Evolutionary conservation across 2,113 vertebrate genomes (phyloP).

Genomic region (Struthidea cinerea): DNA sequence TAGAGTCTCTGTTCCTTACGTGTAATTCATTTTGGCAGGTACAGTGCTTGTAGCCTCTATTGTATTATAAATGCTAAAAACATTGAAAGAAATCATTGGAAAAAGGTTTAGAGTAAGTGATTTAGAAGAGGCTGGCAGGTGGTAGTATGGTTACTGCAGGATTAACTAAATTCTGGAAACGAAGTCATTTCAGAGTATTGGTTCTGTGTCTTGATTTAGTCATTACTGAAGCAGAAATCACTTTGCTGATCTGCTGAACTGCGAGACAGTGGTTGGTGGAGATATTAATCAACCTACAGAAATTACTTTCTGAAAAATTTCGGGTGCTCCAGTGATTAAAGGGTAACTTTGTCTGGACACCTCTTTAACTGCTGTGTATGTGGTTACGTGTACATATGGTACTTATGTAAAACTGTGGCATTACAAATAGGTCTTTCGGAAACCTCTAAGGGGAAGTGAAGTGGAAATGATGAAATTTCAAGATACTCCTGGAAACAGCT

Average conservation of each 20-base stretch:
- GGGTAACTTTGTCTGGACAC: background rate
- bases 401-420: background rate
- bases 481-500: background rate
- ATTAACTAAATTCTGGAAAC: slow-evolving; percentile 37
- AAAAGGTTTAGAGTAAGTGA: slow-evolving; percentile 42
- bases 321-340: background rate
- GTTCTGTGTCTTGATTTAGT: slow-evolving; percentile 11
- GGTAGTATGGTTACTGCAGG: background rate
- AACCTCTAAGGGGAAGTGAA: background rate
- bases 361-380: background rate
- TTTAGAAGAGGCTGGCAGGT: slow-evolving; percentile 36
- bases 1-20: background rate
- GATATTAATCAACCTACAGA: background rate
- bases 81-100: slow-evolving; percentile 22
- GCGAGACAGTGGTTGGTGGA: background rate
- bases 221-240: background rate
- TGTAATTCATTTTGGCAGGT: background rate
- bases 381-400: background rate
- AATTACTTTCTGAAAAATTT: background rate
- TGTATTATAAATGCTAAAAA: slow-evolving; percentile 41
- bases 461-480: background rate
- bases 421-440: background rate
- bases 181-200: background rate
- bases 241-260: background rate
- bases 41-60: slow-evolving; percentile 11